phyloP scores from a whole-genome alignment of 2,888 invertebrate species.

The Tubulanus polymorphus region DNA sequence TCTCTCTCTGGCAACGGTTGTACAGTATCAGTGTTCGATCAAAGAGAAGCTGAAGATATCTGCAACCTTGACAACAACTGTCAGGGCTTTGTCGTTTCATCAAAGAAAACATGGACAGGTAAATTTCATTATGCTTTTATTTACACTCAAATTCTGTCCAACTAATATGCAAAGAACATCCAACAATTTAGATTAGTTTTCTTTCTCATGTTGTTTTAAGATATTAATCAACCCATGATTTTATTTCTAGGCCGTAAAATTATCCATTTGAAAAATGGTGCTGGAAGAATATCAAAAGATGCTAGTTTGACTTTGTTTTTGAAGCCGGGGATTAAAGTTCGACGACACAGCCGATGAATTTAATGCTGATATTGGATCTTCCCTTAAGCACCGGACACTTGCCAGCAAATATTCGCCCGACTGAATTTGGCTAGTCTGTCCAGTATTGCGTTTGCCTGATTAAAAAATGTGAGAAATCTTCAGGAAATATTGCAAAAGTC shows the following conservation, averaged over 20 bases:
- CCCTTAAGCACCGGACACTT: no score
- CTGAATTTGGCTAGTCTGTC: no score
- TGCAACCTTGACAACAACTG: conserved; percentile 47
- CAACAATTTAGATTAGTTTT: no score
- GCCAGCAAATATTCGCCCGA: no score
- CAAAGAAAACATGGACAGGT: conserved; percentile 50
- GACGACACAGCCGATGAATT: no score
- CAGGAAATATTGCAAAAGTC: no score
- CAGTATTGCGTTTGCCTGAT: no score
- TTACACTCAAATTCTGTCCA: neutral
- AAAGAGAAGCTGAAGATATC: conserved; percentile 46
- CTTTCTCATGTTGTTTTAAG: neutral
- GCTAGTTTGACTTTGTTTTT: no score
- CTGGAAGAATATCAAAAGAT: conserved; percentile 19
- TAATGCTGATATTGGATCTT: no score
- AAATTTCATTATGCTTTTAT: conserved; percentile 7
- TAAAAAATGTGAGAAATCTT: no score
- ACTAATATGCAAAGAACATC: neutral
- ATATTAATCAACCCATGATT: conserved; percentile 1
- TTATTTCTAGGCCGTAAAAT: conserved; percentile 38
- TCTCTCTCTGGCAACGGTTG: conserved; percentile 45
- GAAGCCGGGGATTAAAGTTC: no score
- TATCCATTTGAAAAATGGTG: conserved; percentile 40
- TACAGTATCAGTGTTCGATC: conserved; percentile 49
- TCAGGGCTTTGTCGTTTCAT: conserved; percentile 44